These are phyloP conservation scores for Actenoides lindsayi DNA, from an alignment of 2,113 vertebrate species.

Conservation along the genomic window DNA sequence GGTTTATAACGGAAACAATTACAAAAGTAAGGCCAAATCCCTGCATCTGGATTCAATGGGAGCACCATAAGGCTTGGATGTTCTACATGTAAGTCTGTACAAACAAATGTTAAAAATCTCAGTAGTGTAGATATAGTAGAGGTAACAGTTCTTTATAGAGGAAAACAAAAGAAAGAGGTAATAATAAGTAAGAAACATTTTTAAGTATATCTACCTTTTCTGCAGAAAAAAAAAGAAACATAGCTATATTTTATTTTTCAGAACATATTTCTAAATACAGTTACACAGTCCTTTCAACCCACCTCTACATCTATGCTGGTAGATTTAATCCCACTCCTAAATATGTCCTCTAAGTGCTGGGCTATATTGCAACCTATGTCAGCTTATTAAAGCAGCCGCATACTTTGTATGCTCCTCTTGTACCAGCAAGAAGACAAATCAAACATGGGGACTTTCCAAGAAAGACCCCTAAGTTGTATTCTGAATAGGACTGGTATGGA, in stretches of 20 bases:
- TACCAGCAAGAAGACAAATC: background rate
- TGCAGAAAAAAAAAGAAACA: background rate
- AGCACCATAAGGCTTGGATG: background rate
- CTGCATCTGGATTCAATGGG: conserved; percentile 40
- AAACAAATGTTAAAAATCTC: background rate
- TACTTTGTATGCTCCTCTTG: background rate
- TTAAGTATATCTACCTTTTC: background rate
- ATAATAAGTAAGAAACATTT: background rate
- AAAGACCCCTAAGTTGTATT: background rate
- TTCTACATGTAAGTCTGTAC: background rate
- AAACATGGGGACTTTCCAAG: background rate
- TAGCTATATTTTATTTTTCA: background rate
- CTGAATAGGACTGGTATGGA: background rate
- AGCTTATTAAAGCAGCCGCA: background rate
- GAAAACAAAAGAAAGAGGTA: background rate
- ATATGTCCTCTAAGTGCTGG: background rate
- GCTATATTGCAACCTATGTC: background rate
- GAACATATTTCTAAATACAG: background rate
- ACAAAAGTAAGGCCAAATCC: conserved; percentile 26
- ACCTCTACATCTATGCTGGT: background rate
- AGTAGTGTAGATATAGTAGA: background rate
- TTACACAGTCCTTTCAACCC: background rate
- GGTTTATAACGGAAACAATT: conserved; percentile 17
- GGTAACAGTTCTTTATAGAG: background rate
- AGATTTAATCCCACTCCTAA: background rate